Base-by-base conservation (phyloP, 2,113 vertebrate species). In the Chunga burmeisteri region DNA sequence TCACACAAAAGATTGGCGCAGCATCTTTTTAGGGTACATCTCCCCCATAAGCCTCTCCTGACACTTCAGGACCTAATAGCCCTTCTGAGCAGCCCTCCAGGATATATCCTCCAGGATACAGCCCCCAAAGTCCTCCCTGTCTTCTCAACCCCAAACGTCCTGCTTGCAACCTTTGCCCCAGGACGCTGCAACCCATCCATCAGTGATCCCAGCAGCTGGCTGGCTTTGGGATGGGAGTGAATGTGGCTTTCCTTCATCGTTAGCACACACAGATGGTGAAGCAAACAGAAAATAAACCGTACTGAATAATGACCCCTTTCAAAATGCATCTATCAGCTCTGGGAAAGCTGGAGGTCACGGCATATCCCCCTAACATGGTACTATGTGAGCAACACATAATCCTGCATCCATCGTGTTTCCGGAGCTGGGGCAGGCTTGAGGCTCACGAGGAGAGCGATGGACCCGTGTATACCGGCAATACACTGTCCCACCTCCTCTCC, bases 381-480 rank as follows among this genome's bases (percentile, higher is more conserved):
- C 72, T 40, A 32, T 8, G 62, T 63, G 49, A 86, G 81, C 44
- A 16, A 26, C 1, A 1, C 62, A 14, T n/a, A 25, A 3, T 1
- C 44, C 52, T 5, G 26, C 1, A 1, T 16, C n/a, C 80, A 5
- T 1, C 52, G 10, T 1, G 30, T 71, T 67, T 66, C 80, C 81
- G n/a, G 61, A 42, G 55, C 44, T n/a, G 62, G 62, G 46, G 6
- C n/a, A 25, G n/a, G 50, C 36, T 71, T 47, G 80, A 34, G 71
- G 36, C 5, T 32, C 15, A 0, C 23, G 34, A 15, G 84, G 46
- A 81, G 27, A 56, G 32, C 6, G 3, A n/a, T 6, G 27, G 17
- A 38, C 50, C 29, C 11, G 1, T 2, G 0, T 2, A 3, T 14
- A 30, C n/a, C 49, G 17, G 75, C 53, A 8, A 8, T 3, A 5